Percentiles rank a stretch among this genome's conserved stretches.
These are phyloP conservation scores for Drosophila azteca DNA, from an alignment of 1,140 invertebrate species.

Conservation along the genomic window DNA sequence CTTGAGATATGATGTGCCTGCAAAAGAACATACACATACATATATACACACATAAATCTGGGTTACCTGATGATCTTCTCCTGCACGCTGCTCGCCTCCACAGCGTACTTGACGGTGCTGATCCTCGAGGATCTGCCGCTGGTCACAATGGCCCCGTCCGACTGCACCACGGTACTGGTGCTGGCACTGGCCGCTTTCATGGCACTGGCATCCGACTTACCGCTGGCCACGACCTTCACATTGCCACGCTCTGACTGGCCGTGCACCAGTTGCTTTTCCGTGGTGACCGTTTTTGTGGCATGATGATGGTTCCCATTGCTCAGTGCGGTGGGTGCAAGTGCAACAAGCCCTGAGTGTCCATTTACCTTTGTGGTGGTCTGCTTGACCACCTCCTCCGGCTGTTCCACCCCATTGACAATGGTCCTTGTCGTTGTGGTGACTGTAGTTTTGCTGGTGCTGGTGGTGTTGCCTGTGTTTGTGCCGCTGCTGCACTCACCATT, in stretches of 20 bases:
- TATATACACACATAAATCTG: neutral
- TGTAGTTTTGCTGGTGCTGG: slow-evolving; percentile 8
- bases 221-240: slow-evolving; percentile 41
- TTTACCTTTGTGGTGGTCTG: slow-evolving; percentile 37
- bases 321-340: slow-evolving; percentile 6
- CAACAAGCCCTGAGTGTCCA: slow-evolving; percentile 30
- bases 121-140: slow-evolving; percentile 54
- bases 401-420: slow-evolving; percentile 38
- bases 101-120: slow-evolving; percentile 71
- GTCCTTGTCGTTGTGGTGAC: slow-evolving; percentile 36
- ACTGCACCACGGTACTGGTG: slow-evolving; percentile 52
- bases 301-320: slow-evolving; percentile 34
- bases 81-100: slow-evolving; percentile 76
- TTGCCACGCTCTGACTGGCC: slow-evolving; percentile 45
- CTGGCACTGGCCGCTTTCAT: slow-evolving; percentile 45
- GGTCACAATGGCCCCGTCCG: slow-evolving; percentile 66
- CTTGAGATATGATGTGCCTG: slow-evolving; percentile 37
- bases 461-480: slow-evolving; percentile 21
- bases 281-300: slow-evolving; percentile 10
- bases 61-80: slow-evolving; percentile 79
- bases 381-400: neutral
- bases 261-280: slow-evolving; percentile 37
- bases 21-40: slow-evolving; percentile 35
- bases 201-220: slow-evolving; percentile 61
- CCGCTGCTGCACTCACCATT: slow-evolving; percentile 54